These are phyloP conservation scores for Callorhinus ursinus DNA, from an alignment of 2,113 vertebrate species.

Conservation along the genomic window DNA sequence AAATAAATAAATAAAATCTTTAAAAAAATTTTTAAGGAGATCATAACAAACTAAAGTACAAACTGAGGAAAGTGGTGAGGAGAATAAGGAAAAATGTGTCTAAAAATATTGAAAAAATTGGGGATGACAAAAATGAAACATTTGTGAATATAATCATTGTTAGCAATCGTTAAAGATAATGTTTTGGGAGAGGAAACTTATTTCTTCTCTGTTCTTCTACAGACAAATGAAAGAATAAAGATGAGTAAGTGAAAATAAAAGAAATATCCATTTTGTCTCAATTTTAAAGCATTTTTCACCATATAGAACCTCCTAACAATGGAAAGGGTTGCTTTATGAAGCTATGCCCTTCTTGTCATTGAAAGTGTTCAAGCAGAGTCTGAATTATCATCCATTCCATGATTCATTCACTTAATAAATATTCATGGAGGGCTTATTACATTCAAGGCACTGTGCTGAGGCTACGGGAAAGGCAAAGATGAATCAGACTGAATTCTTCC, in stretches of 20 bases:
- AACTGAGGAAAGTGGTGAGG: not conserved
- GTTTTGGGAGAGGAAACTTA: not conserved
- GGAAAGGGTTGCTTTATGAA: constrained; percentile 7
- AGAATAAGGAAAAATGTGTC: not conserved
- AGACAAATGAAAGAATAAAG: constrained; percentile 43
- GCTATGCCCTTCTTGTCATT: constrained; percentile 32
- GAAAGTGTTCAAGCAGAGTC: constrained; percentile 56
- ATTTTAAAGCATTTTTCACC: constrained; percentile 27
- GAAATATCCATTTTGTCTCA: not conserved
- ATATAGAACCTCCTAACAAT: constrained; percentile 6
- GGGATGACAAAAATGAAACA: not conserved
- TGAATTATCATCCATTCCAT: constrained; percentile 54
- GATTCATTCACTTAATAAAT: constrained; percentile 67
- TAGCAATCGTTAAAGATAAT: constrained; percentile 40
- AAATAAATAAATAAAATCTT: too few species aligned
- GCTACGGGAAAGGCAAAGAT: constrained; percentile 35
- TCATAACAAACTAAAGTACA: not conserved
- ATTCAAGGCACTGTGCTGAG: not conserved
- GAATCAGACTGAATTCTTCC: not conserved
- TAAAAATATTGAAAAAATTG: constrained; percentile 6
- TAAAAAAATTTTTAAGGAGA: not conserved
- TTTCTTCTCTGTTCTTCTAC: constrained; percentile 28
- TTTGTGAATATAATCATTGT: constrained; percentile 1
- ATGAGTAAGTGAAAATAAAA: constrained; percentile 35
- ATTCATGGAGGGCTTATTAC: constrained; percentile 54